Base-by-base conservation (phyloP, 1,140 invertebrate genomes). In the Branchinecta lynchi region DNA sequence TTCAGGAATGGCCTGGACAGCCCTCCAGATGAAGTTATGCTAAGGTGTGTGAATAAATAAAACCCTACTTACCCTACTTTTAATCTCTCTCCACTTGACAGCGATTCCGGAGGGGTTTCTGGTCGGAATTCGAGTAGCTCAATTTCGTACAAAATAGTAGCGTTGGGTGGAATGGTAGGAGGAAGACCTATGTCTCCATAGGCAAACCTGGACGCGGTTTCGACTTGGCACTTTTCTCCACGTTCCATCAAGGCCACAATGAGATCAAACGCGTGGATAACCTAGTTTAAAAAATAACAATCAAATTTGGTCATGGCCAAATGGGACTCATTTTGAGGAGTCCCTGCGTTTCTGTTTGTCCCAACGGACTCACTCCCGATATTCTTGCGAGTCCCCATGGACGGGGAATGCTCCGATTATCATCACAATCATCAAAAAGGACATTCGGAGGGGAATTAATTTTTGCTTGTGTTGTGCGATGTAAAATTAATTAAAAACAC, bases 181-280 rank as follows among this genome's bases (percentile, higher is more conserved):
- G 79, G 81, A 68, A 86, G 79, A 6, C 89, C 89, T 60, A 81
- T 74, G 0, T 81, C 77, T 6, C 89, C 89, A 77, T 86, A 92
- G 7, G 82, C 89, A 80, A 92, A 89, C 72, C 90, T 81, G 8
- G 90, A 79, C 72, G 84, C 81, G 69, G 92, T 80, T 76, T 83
- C 80, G 46, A 93, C 75, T 75, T 85, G 77, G 69, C 87, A 85
- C 71, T 82, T 77, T 82, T 95, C 92, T 9, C 84, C 86, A 74
- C 85, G 79, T 76, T 90, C 85, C 92, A 95, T 93, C 69, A 95
- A 78, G 7, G 87, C 85, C 67, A 93, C 75, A 43, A 86, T 84
- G 77, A 94, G 82, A 77, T 95, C 92, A 74, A 92, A 75, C 44
- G 90, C 92, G 85, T 89, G 83, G 68, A 87, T 79, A 0, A 86